Percentiles rank a stretch among this genome's conserved stretches.
Evolutionary conservation across 2,888 invertebrate species (phyloP).

Genomic region (Netelia virgata): DNA sequence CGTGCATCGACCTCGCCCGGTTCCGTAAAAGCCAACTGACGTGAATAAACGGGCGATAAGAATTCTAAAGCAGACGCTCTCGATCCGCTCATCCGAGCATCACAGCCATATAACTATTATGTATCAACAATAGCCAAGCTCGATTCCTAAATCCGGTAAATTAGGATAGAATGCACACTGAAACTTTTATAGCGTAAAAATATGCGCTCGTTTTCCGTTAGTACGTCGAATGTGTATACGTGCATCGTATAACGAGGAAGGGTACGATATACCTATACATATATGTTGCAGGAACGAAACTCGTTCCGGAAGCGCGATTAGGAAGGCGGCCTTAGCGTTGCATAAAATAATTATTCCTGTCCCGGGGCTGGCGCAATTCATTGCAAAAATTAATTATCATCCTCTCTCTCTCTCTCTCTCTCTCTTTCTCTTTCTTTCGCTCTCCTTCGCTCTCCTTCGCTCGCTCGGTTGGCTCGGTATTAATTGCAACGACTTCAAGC

Average conservation of each 20-base stretch:
- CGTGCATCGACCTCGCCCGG: conserved; percentile 53
- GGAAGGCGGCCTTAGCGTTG: conserved; percentile 63
- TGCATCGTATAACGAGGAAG: conserved; percentile 3
- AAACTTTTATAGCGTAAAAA: conserved; percentile 43
- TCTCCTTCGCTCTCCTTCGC: conserved; percentile 19
- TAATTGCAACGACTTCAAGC: conserved; percentile 56
- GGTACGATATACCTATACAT: background rate
- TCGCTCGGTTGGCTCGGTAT: conserved; percentile 36
- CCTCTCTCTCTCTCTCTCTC: conserved; percentile 29
- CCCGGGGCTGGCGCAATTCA: conserved; percentile 62
- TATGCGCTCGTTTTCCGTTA: conserved; percentile 57
- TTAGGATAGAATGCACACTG: conserved; percentile 17
- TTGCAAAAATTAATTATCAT: conserved; percentile 69
- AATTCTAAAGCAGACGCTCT: conserved; percentile 28
- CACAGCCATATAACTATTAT: background rate
- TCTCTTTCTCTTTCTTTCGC: conserved; percentile 5
- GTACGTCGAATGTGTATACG: conserved; percentile 25
- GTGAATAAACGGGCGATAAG: conserved; percentile 21
- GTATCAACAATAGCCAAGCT: conserved; percentile 15
- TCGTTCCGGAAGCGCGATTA: conserved; percentile 68
- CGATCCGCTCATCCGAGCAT: conserved; percentile 45
- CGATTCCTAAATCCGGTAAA: conserved; percentile 46
- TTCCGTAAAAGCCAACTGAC: conserved; percentile 26
- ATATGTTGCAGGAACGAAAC: conserved; percentile 46
- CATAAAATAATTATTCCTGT: conserved; percentile 65